phyloP scores from a whole-genome alignment of 2,113 vertebrate genomes.

The Dicentrarchus labrax region DNA sequence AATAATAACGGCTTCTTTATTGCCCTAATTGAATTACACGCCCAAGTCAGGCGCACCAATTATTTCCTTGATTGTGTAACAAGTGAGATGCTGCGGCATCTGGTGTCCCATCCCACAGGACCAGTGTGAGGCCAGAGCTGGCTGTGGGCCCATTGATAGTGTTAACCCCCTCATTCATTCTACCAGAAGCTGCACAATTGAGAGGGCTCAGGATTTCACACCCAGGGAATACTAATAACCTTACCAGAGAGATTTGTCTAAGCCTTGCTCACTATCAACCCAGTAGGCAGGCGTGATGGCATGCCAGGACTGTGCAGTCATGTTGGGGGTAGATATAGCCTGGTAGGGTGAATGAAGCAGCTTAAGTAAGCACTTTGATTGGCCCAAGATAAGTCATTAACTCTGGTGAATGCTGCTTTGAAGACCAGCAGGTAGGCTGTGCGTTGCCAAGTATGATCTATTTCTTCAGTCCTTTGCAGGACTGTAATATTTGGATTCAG shows the following conservation, averaged over 20 bases:
- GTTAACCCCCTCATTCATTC: conserved; percentile 62
- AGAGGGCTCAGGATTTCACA: conserved; percentile 51
- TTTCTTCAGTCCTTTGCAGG: conserved; percentile 15
- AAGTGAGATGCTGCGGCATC: conserved; percentile 63
- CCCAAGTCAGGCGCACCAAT: conserved; percentile 56
- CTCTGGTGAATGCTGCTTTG: conserved; percentile 24
- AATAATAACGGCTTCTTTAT: conserved; percentile 48
- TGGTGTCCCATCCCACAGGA: conserved; percentile 56
- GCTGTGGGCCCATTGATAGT: conserved; percentile 46
- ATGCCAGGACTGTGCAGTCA: conserved; percentile 43
- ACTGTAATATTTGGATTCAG: neutral
- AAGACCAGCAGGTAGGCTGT: conserved; percentile 28
- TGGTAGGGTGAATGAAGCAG: conserved; percentile 19
- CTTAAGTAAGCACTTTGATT: conserved; percentile 49
- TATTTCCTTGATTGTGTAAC: conserved; percentile 68
- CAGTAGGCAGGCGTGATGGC: conserved; percentile 20
- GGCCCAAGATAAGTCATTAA: conserved; percentile 52
- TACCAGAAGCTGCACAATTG: conserved; percentile 46
- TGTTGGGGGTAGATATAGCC: conserved; percentile 23
- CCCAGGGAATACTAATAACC: conserved; percentile 57
- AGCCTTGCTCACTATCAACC: conserved; percentile 38
- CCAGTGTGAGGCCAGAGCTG: conserved; percentile 41
- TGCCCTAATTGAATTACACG: conserved; percentile 68
- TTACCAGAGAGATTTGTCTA: conserved; percentile 55
- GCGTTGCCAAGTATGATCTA: conserved; percentile 10